These are phyloP conservation scores for Eueides isabella DNA, from an alignment of 1,140 invertebrate genomes.

Conservation along the genomic window DNA sequence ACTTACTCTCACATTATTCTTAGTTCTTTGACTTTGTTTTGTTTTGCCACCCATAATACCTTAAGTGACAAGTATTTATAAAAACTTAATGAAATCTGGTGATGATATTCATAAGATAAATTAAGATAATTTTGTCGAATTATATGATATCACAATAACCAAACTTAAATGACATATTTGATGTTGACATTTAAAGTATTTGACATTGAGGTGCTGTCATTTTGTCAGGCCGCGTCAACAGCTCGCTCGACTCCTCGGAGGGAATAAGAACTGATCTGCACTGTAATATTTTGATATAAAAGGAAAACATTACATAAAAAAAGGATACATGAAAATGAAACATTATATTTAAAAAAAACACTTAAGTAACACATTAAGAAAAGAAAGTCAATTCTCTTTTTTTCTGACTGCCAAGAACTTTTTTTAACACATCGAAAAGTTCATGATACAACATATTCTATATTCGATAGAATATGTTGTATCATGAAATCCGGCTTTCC, in stretches of 20 bases:
- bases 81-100: neutral
- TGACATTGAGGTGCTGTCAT: neutral
- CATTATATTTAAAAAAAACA: no score
- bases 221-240: slow-evolving; percentile 4
- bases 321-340: no score
- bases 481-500: no score
- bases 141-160: neutral
- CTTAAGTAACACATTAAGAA: no score
- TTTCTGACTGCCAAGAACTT: no score
- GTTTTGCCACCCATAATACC: slow-evolving; percentile 65
- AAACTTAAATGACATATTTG: slow-evolving; percentile 8
- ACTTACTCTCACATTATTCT: slow-evolving; percentile 74
- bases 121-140: neutral
- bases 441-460: no score
- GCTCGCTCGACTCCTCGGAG: neutral
- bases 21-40: slow-evolving; percentile 70
- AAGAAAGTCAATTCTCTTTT: no score
- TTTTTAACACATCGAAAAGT: no score
- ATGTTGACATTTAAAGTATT: neutral
- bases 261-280: no score
- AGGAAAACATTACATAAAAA: neutral
- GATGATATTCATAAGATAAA: neutral
- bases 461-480: no score
- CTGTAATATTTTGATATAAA: neutral
- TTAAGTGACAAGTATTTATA: neutral